Base-by-base conservation (phyloP, 2,888 invertebrate species). In the Machimus atricapillus region DNA sequence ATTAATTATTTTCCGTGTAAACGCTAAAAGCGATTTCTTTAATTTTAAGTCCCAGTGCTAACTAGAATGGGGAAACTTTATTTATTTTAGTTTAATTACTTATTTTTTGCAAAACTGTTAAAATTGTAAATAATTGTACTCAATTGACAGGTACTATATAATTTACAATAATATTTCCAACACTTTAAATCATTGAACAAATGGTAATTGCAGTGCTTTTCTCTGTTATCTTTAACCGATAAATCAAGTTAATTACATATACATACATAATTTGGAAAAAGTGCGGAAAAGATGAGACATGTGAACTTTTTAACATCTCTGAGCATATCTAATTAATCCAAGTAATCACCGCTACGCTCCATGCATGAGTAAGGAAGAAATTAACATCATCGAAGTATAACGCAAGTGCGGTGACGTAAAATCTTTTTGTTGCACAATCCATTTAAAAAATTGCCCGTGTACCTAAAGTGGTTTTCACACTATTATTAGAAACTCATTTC, bases 401-500 rank as follows among this genome's bases (percentile, higher is more conserved):
- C 34, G 31, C 34, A 6, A 76, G n/a, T 76, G 16, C n/a, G 19
- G 7, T 76, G n/a, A 37, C 43, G 78, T 46, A 78, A 46, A 19
- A 4, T 12, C 78, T 37, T 78, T 78, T 23, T 43, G 19, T 78
- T 78, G 43, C 78, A 78, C 43, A 78, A 78, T 8, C 8, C 14
- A 3, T 40, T 78, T n/a, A 19, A 78, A 43, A 78, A 78, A 43
- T 19, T 8, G 23, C 43, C 12, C 43, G 46, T 78, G 43, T 31
- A 12, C 14, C 76, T 16, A 9, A 34, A 34, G 27, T 34, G n/a
- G 76, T 76, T 34, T n/a, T 76, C 34, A 76, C 76, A 37, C 76
- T 76, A 37, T 76, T 76, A 76, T 76, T 76, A 76, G 76, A n/a
- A 76, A n/a, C 76, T 76, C 37, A 37, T 76, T 76, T 76, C 9